A percentile compares a stretch with the other conserved stretches of the same genome.
phyloP scores from a whole-genome alignment of 2,888 invertebrate species.

The Formica aserva region DNA sequence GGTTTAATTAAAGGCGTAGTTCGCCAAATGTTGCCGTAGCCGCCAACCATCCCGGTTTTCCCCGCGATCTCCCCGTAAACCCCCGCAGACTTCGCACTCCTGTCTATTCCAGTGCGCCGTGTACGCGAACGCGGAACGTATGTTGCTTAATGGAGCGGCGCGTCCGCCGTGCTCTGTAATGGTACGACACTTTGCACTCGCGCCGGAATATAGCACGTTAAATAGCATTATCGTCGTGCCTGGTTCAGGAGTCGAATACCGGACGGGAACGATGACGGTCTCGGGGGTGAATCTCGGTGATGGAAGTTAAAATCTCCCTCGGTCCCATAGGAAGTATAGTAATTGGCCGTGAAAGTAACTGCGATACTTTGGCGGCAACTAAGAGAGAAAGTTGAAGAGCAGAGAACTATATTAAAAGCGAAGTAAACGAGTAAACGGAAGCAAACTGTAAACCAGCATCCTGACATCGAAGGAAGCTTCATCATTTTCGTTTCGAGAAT shows the following conservation, averaged over 20 bases:
- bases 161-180: slow-evolving; percentile 72
- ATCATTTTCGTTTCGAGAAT: neutral
- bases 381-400: neutral
- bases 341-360: slow-evolving; percentile 21
- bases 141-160: slow-evolving; percentile 73
- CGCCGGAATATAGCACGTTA: slow-evolving; percentile 63
- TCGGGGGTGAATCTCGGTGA: slow-evolving; percentile 29
- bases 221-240: slow-evolving; percentile 71
- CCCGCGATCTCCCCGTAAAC: neutral
- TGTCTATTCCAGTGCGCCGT: slow-evolving; percentile 31
- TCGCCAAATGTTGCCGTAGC: slow-evolving; percentile 66
- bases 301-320: slow-evolving; percentile 45
- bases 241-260: slow-evolving; percentile 64
- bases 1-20: slow-evolving; percentile 78
- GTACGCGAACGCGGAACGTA: slow-evolving; percentile 60
- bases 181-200: slow-evolving; percentile 76
- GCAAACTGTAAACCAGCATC: neutral
- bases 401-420: slow-evolving; percentile 1
- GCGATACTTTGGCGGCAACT: slow-evolving; percentile 20
- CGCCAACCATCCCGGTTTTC: slow-evolving; percentile 17
- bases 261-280: slow-evolving; percentile 22
- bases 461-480: neutral
- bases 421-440: neutral
- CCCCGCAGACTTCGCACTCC: slow-evolving; percentile 11
- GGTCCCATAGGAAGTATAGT: slow-evolving; percentile 25